Percentiles rank a stretch among this genome's conserved stretches.
Conservation (phyloP, 2,797 vertebrate species). For the Notolabrus celidotus region DNA sequence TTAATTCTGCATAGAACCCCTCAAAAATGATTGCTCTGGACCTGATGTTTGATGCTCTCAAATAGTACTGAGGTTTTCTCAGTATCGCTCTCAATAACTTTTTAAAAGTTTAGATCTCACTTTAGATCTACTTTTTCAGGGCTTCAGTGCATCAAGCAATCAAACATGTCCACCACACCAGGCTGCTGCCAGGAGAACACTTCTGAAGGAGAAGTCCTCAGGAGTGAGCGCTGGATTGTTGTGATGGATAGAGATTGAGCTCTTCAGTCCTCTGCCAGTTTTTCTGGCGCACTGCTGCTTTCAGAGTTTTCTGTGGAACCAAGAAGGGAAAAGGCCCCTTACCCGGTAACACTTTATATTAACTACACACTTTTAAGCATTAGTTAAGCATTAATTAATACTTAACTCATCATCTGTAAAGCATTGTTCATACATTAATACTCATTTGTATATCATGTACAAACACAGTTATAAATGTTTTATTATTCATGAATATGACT, state of each 20-base stretch:
- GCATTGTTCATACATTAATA: too few relatives aligned
- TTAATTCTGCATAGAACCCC: not conserved
- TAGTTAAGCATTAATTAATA: too few relatives aligned
- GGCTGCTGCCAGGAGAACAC: constrained; percentile 20
- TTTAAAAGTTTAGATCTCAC: not conserved
- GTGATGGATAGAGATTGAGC: constrained; percentile 51
- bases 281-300: constrained; percentile 47
- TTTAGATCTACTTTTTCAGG: not conserved
- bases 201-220: constrained; percentile 38
- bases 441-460: too few relatives aligned
- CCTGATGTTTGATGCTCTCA: not conserved
- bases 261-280: constrained; percentile 40
- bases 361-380: too few relatives aligned
- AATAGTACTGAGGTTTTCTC: not conserved
- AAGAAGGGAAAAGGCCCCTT: constrained; percentile 40
- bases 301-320: constrained; percentile 41
- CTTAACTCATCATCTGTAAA: too few relatives aligned
- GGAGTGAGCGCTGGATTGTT: constrained; percentile 43
- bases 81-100: not conserved
- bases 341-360: too few relatives aligned
- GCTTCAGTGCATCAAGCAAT: not conserved
- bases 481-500: too few relatives aligned
- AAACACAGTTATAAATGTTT: too few relatives aligned
- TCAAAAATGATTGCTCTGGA: not conserved
- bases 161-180: not conserved